phyloP scores from a whole-genome alignment of 2,113 vertebrate species.

The Albula glossodonta region DNA sequence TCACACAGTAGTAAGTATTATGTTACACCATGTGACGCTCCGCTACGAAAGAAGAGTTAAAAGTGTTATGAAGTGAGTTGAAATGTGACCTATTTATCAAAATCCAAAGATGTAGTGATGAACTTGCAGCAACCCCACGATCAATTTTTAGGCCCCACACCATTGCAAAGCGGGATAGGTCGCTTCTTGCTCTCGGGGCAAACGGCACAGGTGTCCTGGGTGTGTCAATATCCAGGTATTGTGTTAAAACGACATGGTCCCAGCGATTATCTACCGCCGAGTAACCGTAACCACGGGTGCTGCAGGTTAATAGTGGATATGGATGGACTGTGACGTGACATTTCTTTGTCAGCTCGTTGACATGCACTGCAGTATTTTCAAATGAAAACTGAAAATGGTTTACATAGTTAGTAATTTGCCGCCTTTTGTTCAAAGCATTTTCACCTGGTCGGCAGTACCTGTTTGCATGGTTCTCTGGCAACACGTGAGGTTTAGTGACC shows the following conservation, averaged over 20 bases:
- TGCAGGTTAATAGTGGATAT: background rate
- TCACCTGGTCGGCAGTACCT: background rate
- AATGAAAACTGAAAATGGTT: background rate
- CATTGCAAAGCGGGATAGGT: background rate
- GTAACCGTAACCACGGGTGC: background rate
- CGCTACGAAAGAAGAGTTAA: background rate
- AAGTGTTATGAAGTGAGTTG: background rate
- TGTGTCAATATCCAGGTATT: conserved; percentile 7
- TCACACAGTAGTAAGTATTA: background rate
- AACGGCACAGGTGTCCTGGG: background rate
- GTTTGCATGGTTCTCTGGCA: background rate
- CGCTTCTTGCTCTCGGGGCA: background rate
- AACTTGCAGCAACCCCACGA: background rate
- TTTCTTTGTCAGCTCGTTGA: background rate
- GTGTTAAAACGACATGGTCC: background rate
- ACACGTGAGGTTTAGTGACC: background rate
- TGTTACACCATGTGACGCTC: background rate
- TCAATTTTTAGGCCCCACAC: background rate
- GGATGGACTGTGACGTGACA: background rate
- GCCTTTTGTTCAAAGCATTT: background rate
- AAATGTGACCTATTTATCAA: background rate
- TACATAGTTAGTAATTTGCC: background rate
- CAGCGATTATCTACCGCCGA: background rate
- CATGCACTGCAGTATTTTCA: background rate
- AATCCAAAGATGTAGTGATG: background rate